Evolutionary conservation across 2,888 invertebrate species (phyloP).

Genomic region (Cantharis lateralis): DNA sequence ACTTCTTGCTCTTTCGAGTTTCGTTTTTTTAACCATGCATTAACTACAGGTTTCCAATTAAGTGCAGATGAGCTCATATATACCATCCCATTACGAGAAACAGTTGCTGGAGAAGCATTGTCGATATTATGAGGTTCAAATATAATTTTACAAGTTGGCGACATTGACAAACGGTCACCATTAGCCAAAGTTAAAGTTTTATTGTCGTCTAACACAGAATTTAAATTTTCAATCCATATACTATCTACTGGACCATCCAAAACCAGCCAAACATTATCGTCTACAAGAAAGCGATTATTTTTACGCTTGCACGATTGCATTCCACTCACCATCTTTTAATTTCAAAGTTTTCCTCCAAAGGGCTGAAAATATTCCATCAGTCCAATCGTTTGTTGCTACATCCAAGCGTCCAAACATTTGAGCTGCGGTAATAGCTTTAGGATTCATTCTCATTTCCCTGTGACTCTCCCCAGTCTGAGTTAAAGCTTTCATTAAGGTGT

Average conservation of each 20-base stretch:
- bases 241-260: constrained; percentile 96
- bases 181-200: constrained; percentile 94
- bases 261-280: constrained; percentile 91
- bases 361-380: constrained; percentile 96
- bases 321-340: constrained; percentile 68
- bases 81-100: constrained; percentile 72
- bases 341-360: constrained; percentile 94
- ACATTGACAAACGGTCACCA: constrained; percentile 93
- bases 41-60: constrained; percentile 89
- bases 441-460: constrained; percentile 97
- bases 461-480: constrained; percentile 84
- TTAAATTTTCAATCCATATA: constrained; percentile 98
- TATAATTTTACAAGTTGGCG: constrained; percentile 91
- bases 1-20: constrained; percentile 62
- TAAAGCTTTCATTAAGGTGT: constrained; percentile 87
- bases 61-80: constrained; percentile 97
- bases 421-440: constrained; percentile 94
- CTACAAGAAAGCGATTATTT: constrained; percentile 47
- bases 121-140: constrained; percentile 98
- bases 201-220: constrained; percentile 95
- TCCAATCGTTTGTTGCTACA: constrained; percentile 98
- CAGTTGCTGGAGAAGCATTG: constrained; percentile 96
- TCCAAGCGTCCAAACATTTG: constrained; percentile 98
- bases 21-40: constrained; percentile 78
- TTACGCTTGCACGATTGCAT: background rate